A percentile compares a stretch with the other conserved stretches of the same genome.
phyloP scores from a whole-genome alignment of 2,888 invertebrate genomes.

The Ophioninae sp. region DNA sequence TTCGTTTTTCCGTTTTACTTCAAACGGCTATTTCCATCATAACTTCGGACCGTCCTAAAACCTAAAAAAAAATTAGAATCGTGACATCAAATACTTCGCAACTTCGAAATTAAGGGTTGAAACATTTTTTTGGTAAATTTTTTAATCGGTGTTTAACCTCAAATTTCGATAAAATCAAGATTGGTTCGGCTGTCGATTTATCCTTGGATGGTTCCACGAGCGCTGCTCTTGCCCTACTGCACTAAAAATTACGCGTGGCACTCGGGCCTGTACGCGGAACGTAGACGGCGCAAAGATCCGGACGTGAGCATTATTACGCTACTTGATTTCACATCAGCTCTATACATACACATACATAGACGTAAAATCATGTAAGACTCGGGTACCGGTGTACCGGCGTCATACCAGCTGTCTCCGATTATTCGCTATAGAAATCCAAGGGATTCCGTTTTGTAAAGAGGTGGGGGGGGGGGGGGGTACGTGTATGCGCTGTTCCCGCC shows the following conservation, averaged over 20 bases:
- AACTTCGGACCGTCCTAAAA: too few relatives aligned
- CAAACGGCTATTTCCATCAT: too few relatives aligned
- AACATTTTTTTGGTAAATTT: too few relatives aligned
- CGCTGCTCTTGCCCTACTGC: slow-evolving; percentile 14
- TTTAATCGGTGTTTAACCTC: background rate
- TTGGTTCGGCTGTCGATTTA: too few relatives aligned
- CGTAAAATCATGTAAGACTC: background rate
- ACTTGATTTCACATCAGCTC: slow-evolving; percentile 78
- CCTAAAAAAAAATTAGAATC: too few relatives aligned
- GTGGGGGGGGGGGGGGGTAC: slow-evolving; percentile 66
- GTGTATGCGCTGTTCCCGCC: slow-evolving; percentile 36
- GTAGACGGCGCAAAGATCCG: slow-evolving; percentile 17
- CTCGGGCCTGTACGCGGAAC: background rate
- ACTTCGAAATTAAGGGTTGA: too few relatives aligned
- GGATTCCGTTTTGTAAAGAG: slow-evolving; percentile 75
- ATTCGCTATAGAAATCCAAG: slow-evolving; percentile 78
- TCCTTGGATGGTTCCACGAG: background rate
- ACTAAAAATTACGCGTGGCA: slow-evolving; percentile 11
- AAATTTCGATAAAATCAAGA: background rate
- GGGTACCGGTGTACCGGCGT: slow-evolving; percentile 38
- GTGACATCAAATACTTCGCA: too few relatives aligned
- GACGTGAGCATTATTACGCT: slow-evolving; percentile 79
- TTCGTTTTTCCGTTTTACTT: too few relatives aligned
- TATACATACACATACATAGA: slow-evolving; percentile 2
- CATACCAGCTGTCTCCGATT: slow-evolving; percentile 78